Conservation (phyloP, 2,888 invertebrate genomes). For the Gastrophysa polygoni region DNA sequence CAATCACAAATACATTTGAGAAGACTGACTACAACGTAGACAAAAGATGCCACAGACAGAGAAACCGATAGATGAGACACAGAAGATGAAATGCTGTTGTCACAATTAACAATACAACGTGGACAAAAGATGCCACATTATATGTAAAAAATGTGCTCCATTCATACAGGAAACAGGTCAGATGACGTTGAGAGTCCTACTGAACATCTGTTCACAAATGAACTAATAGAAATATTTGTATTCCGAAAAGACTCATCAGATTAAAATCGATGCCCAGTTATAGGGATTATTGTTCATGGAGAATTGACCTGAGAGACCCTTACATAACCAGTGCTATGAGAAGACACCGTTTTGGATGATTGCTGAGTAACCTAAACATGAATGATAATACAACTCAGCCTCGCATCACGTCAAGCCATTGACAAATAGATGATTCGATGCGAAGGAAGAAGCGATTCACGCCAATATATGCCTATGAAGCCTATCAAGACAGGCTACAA, state of each 20-base stretch:
- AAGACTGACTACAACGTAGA: background rate
- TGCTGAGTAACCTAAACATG: background rate
- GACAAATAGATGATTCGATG: conserved; percentile 39
- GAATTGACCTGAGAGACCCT: background rate
- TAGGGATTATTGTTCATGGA: background rate
- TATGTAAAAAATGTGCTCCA: background rate
- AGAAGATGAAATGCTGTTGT: too few relatives aligned
- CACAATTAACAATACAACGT: background rate
- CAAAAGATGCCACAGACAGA: background rate
- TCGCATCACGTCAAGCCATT: conserved; percentile 14
- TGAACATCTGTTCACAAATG: background rate
- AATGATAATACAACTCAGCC: background rate
- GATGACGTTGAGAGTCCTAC: background rate
- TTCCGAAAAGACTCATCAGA: too few relatives aligned
- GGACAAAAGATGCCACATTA: background rate
- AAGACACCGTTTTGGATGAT: background rate
- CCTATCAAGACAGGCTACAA: conserved; percentile 47
- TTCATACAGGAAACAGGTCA: background rate
- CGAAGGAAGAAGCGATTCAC: conserved; percentile 32
- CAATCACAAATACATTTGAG: background rate
- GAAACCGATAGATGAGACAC: background rate
- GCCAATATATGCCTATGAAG: conserved; percentile 47
- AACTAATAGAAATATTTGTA: too few relatives aligned
- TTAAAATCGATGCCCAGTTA: background rate
- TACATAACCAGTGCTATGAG: background rate